A percentile compares a stretch with the other conserved stretches of the same genome.
Evolutionary conservation across 2,888 invertebrate genomes (phyloP).

Genomic region (Diarsia rubi): DNA sequence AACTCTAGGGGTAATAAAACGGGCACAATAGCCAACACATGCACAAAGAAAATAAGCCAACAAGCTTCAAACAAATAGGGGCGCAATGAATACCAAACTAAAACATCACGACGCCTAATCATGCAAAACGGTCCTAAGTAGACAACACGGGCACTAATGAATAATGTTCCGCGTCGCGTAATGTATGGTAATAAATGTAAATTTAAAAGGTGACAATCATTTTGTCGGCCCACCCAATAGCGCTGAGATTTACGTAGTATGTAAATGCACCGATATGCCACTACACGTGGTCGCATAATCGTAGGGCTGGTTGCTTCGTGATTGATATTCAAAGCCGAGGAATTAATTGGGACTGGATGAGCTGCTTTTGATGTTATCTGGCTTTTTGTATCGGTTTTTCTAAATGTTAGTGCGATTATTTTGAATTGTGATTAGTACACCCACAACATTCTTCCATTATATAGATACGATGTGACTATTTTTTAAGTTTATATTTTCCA

Average conservation of each 20-base stretch:
- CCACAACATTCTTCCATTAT: background rate
- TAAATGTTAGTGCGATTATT: background rate
- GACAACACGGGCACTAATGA: constrained; percentile 76
- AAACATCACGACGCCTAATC: constrained; percentile 82
- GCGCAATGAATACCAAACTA: constrained; percentile 78
- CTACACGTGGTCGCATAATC: constrained; percentile 85
- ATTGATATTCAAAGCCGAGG: constrained; percentile 80
- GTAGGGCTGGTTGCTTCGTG: constrained; percentile 77
- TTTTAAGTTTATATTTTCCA: background rate
- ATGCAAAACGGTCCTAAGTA: constrained; percentile 83
- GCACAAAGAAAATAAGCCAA: constrained; percentile 68
- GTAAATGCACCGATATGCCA: constrained; percentile 85
- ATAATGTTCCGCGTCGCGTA: constrained; percentile 68
- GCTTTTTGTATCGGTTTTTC: constrained; percentile 13
- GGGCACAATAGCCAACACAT: constrained; percentile 61
- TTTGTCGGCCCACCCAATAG: constrained; percentile 86
- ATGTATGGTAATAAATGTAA: constrained; percentile 87
- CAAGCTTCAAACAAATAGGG: constrained; percentile 75
- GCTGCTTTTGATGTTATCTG: constrained; percentile 46
- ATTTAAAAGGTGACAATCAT: constrained; percentile 90
- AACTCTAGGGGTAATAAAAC: constrained; percentile 54
- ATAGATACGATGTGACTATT: background rate
- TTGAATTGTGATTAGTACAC: background rate
- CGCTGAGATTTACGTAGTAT: constrained; percentile 81
- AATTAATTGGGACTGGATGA: constrained; percentile 66